phyloP scores from a whole-genome alignment of 2,113 vertebrate genomes.

The Platycercus adscitus region DNA sequence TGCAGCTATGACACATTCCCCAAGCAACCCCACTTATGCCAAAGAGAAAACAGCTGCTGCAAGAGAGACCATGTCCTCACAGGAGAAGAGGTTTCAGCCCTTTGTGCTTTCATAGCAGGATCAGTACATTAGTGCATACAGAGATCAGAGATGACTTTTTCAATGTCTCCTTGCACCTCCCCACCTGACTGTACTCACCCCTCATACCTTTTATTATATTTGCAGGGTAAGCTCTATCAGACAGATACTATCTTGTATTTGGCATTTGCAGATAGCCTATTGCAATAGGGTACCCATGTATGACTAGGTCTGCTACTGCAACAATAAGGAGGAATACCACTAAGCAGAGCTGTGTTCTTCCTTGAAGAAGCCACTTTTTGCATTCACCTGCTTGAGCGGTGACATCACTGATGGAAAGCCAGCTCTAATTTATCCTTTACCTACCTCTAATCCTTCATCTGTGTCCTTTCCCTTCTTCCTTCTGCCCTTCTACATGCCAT shows the following conservation, averaged over 20 bases:
- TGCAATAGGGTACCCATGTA: background rate
- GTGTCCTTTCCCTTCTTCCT: background rate
- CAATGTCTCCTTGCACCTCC: background rate
- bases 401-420: background rate
- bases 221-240: background rate
- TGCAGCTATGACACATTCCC: background rate
- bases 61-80: background rate
- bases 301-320: background rate
- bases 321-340: background rate
- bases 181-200: background rate
- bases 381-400: background rate
- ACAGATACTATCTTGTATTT: background rate
- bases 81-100: background rate
- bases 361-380: background rate
- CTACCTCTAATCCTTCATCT: background rate
- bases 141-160: background rate
- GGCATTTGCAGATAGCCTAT: background rate
- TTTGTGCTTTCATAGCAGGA: background rate
- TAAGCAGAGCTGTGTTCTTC: background rate
- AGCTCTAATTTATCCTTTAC: background rate
- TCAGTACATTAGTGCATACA: background rate
- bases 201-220: background rate
- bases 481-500: background rate
- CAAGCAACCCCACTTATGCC: background rate
- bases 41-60: background rate